Base-by-base conservation (phyloP, 2,113 vertebrate species). In the Onychorhynchus coronatus region DNA sequence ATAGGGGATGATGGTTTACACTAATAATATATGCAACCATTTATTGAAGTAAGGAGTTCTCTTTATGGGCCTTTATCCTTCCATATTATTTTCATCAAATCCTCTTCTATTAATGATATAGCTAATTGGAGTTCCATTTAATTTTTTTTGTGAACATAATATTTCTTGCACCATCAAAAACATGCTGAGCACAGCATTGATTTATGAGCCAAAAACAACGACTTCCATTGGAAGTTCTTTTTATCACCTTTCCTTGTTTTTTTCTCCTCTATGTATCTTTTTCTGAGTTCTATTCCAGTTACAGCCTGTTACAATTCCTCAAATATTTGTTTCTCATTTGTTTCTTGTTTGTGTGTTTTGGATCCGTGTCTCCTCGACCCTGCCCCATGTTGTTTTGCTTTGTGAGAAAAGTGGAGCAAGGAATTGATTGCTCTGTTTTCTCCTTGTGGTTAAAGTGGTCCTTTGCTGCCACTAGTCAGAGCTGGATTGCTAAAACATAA, bases 351-450 rank as follows among this genome's bases (percentile, higher is more conserved):
- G 5, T 53, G 25, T 13, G 9, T 59, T 62, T 44, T 63, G 71
- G 4, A 17, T 27, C 25, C 2, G 3, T 35, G 8, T 61, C 13
- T 53, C 24, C 13, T 59, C 6, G 0, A 46, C 11, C 4, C 11
- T 52, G 20, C 8, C 0, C 0, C 7, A 3, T n/a, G 19, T 24
- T 59, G n/a, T 44, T 27, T 46, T 42, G 11, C 11, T 41, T 42
- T 59, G 28, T 56, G 27, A 66, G 50, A 12, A 78, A 72, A 74
- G 30, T 8, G 15, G 27, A 66, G 18, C 15, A 82, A 2, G 4
- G 16, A 79, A 55, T 37, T 8, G 6, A 14, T 41, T 41, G 14
- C 21, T 55, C 16, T 76, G 7, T 72, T 63, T 80, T n/a, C 17
- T 80, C 12, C 14, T 41, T 8, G 3, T 14, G 5, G 13, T n/a